Evolutionary conservation across 2,888 invertebrate species (phyloP).

Genomic region (Polydrusus pterygomalis): DNA sequence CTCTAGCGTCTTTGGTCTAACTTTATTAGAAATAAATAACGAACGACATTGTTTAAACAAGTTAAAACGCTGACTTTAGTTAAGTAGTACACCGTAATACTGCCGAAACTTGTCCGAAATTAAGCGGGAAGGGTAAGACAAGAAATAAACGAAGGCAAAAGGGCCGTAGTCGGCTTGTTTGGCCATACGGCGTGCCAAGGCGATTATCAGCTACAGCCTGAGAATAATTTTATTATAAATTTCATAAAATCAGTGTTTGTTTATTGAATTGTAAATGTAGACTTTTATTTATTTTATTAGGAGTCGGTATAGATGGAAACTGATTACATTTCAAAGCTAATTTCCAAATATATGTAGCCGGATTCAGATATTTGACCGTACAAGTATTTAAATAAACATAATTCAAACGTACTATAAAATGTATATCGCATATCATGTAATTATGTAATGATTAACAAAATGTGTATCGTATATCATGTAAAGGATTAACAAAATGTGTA

Average conservation of each 20-base stretch:
- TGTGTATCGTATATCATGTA: too few relatives aligned
- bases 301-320: too few relatives aligned
- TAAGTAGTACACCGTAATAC: constrained; percentile 29
- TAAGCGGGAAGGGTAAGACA: constrained; percentile 9
- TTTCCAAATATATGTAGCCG: too few relatives aligned
- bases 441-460: too few relatives aligned
- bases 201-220: constrained; percentile 1
- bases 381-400: too few relatives aligned
- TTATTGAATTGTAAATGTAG: background rate
- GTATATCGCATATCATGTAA: too few relatives aligned
- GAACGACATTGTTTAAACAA: background rate
- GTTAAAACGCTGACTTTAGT: background rate
- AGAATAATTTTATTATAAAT: background rate
- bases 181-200: background rate
- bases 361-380: too few relatives aligned
- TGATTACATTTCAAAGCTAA: too few relatives aligned
- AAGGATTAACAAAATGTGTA: too few relatives aligned
- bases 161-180: background rate
- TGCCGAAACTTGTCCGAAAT: constrained; percentile 18
- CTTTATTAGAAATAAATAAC: background rate
- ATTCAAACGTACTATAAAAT: too few relatives aligned
- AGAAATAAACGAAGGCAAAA: background rate
- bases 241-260: background rate
- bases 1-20: background rate
- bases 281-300: too few relatives aligned